Base-by-base conservation (phyloP, 2,113 vertebrate genomes). In the Engystomops pustulosus region DNA sequence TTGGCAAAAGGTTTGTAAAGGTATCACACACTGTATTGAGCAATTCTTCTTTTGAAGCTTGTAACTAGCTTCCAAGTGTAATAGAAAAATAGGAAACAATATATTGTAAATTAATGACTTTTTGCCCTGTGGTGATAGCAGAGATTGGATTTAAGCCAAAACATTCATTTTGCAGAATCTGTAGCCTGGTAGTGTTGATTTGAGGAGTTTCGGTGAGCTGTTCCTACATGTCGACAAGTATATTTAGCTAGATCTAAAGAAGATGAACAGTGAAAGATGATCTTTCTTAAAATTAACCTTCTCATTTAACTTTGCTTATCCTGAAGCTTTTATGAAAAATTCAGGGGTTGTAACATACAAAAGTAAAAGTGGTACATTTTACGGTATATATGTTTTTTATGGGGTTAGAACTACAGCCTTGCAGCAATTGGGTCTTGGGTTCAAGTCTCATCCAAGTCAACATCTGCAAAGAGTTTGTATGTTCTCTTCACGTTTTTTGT, bases 71-170 rank as follows among this genome's bases (percentile, higher is more conserved):
- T 84, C 83, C 83, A 79, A 84, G 74, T 79, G 74, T 79, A 65
- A 84, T 69, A 84, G 83, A 75, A 84, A 78, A 84, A 78, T 70
- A 84, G 83, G 83, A 84, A 84, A 78, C 83, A 84, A 84, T 58
- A 84, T 79, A 84, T 84, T 84, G 74, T 84, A 84, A 77, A 84
- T 78, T 84, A 84, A 84, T 79, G 74, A 78, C 83, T 79, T 79
- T 78, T 34, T 58, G 60, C 74, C 83, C 83, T 25, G 44, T 69
- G 74, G 83, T 65, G 65, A 55, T 53, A 70, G 47, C 25, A 70
- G 44, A 25, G 58, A 55, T 84, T 78, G 83, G 74, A 69, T 44
- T 70, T 23, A 30, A 55, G 45, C 75, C 83, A 84, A 84, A 78
- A 69, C 65, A 78, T 79, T 74, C 69, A 78, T 82, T 78, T 70